Base-by-base conservation (phyloP, 2,113 vertebrate species). In the Miniopterus natalensis region DNA sequence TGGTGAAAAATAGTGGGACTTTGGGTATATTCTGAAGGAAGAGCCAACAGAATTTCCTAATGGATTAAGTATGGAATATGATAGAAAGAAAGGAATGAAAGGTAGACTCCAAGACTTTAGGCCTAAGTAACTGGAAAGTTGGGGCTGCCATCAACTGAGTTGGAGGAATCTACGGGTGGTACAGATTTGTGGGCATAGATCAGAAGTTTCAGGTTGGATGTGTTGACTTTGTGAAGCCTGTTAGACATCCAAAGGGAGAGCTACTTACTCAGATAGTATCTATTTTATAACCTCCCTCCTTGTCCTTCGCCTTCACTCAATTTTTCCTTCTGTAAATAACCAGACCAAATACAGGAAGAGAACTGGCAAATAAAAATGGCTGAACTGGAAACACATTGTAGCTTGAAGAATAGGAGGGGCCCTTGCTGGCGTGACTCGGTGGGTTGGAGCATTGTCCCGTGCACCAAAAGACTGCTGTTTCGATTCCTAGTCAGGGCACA, bases 331-430 rank as follows among this genome's bases (percentile, higher is more conserved):
- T 79, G 9, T 78, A 80, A 59, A 84, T 73, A 84, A 81, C 14
- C 29, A 90, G 15, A 59, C 47, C 18, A 75, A 70, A 88, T n/a
- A 61, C 29, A 45, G n/a, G 63, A 71, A 29, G 84, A 59, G 81
- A 27, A 95, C 17, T 84, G 49, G 27, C 53, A 89, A 93, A 84
- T 84, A 59, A 90, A 88, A 88, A 40, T 83, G 63, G 45, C 45
- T 70, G 51, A 91, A 77, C 15, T 92, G 51, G 70, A 88, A 88
- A 84, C 47, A 68, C 21, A 80, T 14, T 88, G 23, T 77, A 61
- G 27, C 49, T 75, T 84, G 5, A 75, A 73, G n/a, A 90, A 73
- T 45, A 42, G 80, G 20, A 74, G 77, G 74, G 23, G 23, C 23
- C 25, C 59, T 61, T 21, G 59, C 59, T 61, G 59, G 23, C 27